Evolutionary conservation across 2,113 vertebrate species (phyloP).

Genomic region (Chaetorhynchus papuensis): DNA sequence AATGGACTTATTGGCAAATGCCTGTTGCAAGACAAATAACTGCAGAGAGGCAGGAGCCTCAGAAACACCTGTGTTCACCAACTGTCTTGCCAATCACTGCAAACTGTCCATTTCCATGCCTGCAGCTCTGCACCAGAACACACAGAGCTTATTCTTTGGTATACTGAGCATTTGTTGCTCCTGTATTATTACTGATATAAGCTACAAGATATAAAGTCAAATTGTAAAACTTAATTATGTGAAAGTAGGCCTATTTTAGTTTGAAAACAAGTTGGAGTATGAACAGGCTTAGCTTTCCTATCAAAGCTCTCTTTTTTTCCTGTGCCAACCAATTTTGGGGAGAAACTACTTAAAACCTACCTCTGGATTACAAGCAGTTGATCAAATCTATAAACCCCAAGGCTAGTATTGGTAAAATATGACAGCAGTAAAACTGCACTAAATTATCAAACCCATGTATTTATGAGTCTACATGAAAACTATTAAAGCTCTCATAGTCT

Average conservation of each 20-base stretch:
- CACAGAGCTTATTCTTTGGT: not conserved
- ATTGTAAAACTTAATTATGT: not conserved
- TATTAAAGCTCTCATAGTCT: not conserved
- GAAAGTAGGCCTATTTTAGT: not conserved
- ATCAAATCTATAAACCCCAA: not conserved
- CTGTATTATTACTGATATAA: not conserved
- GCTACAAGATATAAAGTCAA: not conserved
- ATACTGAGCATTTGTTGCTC: not conserved
- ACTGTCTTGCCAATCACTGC: not conserved
- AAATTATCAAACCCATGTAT: not conserved
- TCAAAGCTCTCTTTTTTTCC: not conserved
- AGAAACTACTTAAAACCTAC: not conserved
- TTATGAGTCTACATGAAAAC: not conserved
- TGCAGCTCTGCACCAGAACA: not conserved
- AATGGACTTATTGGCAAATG: not conserved
- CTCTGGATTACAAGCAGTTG: not conserved
- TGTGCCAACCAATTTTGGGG: not conserved
- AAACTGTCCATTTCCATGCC: constrained; percentile 16
- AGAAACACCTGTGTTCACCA: not conserved
- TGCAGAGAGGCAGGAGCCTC: not conserved
- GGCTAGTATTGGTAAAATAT: not conserved
- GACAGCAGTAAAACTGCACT: not conserved
- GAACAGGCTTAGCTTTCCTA: not conserved
- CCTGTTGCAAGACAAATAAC: not conserved
- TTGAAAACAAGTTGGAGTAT: not conserved